Conservation (phyloP, 2,113 vertebrate genomes). For the Hipposideros armiger region DNA sequence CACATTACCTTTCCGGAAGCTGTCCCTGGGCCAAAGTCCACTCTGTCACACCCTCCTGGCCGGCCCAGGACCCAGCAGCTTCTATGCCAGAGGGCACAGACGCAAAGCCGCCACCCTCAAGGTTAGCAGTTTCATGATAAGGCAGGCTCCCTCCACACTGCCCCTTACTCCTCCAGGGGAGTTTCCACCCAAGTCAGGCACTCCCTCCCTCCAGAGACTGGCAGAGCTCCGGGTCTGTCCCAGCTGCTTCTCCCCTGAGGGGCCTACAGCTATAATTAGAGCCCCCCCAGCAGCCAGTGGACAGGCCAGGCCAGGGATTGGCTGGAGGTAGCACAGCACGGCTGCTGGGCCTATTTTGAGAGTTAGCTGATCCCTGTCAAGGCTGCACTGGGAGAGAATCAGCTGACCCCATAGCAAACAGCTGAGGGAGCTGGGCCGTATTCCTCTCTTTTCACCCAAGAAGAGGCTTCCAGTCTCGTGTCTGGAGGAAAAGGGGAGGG, state of each 20-base stretch:
- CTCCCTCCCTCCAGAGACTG: background rate
- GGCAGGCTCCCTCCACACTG: background rate
- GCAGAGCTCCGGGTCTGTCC: constrained; percentile 10
- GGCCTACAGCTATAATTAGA: constrained; percentile 80
- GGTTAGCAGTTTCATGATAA: background rate
- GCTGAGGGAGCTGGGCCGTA: background rate
- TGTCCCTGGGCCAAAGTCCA: constrained; percentile 72
- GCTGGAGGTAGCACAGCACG: constrained; percentile 10
- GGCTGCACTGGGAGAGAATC: background rate
- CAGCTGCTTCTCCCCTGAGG: constrained; percentile 59
- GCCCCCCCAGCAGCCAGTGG: constrained; percentile 54
- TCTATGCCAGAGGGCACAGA: constrained; percentile 28
- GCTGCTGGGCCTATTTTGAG: constrained; percentile 81
- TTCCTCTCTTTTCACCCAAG: background rate
- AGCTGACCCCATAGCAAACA: constrained; percentile 49
- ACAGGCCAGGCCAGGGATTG: constrained; percentile 46
- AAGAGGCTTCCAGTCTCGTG: background rate
- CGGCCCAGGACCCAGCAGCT: constrained; percentile 30
- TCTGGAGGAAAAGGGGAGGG: background rate
- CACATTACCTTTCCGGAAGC: constrained; percentile 69
- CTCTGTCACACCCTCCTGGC: constrained; percentile 69
- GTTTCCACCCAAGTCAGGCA: background rate
- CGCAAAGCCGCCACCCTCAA: background rate
- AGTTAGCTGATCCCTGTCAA: constrained; percentile 65
- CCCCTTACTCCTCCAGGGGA: constrained; percentile 53